Evolutionary conservation across 2,113 vertebrate species (phyloP), one percentile per base, ranked within the genome.

Genomic region (Hystrix brachyura): DNA sequence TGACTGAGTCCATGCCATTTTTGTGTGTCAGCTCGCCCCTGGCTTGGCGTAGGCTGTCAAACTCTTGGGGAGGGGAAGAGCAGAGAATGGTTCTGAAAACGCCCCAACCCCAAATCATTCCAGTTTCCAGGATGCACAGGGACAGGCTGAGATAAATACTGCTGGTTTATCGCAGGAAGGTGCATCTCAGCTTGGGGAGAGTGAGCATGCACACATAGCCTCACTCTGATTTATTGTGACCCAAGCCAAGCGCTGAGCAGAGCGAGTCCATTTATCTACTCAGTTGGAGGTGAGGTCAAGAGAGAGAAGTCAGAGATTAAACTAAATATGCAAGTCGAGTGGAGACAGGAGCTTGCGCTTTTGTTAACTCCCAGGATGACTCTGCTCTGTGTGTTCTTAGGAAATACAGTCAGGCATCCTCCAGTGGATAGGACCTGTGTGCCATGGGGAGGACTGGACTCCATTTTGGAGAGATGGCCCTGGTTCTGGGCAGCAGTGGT

Each of bases 401-500:
- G 55, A 78, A 29, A 25, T 0, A 19, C 27, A 11, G 18, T 51
- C 3, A 0, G 0, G 0, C 64, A 19, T 80, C 71, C 71, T 81
- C 34, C 0, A 0, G 59, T 48, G 72, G 27, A 0, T 43, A 59
- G 15, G 34, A 43, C 69, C 0, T 5, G 0, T 4, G 3, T 0
- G 0, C 46, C 53, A 4, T 27, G 19, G 48, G 34, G 80, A 57
- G 7, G 17, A 19, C 19, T 62, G 46, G 65, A 13, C 32, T 6
- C 29, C 14, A 64, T 38, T 88, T 19, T 55, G 57, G 18, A 7
- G 82, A 92, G n/a, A 59, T 32, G 6, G 38, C 32, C 34, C 60
- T 3, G 51, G 32, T 25, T 34, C n/a, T 1, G 18, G 60, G 67
- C 14, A 11, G 67, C 57, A 34, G 91, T 0, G 3, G 10, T 34